Evolutionary conservation across 2,113 vertebrate species (phyloP), one percentile per base, ranked within the genome.

Genomic region (Dasyprocta punctata): DNA sequence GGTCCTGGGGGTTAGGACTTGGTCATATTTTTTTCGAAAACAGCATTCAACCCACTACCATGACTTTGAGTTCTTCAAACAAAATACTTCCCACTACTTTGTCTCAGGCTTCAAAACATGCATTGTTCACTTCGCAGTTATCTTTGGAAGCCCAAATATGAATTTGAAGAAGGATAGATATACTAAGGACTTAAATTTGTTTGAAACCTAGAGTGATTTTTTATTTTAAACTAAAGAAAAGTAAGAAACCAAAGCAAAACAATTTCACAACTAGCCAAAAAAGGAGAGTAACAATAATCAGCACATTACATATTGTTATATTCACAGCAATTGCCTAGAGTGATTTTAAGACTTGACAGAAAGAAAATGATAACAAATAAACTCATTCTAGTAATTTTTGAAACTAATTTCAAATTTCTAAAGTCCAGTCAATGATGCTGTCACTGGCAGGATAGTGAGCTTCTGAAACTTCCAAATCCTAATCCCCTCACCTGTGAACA

Each of bases 21-120:
- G 52, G 28, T 20, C 17, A 38, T 33, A 6, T 17, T 92, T 17
- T 95, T 56, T 86, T n/a, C 41, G 8, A 41, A 38, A 60, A 85
- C 20, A 61, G 3, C 8, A 56, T 61, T 84, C 14, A 88, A 58
- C 3, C 67, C n/a, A 71, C 16, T n/a, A 30, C 16, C 47, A 26
- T 65, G 67, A 95, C 36, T 67, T 82, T 58, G 60, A 90, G 38
- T 36, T 96, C 81, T 94, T 87, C 60, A 94, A 92, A 92, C 5
- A 65, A 93, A 93, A 33, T 30, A 49, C 30, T 56, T 75, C 38
- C 33, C 6, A 60, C 49, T 47, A 24, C 81, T 67, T 36, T 47
- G 41, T 52, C 65, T 41, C 33, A 36, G 6, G 54, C 52, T 61
- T 93, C 69, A 67, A 36, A 67, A 24, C 30, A 82, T 73, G 13